A percentile compares a stretch with the other conserved stretches of the same genome.
Conservation (phyloP, 2,888 invertebrate species). For the Caenorhabditis macrosperma region DNA sequence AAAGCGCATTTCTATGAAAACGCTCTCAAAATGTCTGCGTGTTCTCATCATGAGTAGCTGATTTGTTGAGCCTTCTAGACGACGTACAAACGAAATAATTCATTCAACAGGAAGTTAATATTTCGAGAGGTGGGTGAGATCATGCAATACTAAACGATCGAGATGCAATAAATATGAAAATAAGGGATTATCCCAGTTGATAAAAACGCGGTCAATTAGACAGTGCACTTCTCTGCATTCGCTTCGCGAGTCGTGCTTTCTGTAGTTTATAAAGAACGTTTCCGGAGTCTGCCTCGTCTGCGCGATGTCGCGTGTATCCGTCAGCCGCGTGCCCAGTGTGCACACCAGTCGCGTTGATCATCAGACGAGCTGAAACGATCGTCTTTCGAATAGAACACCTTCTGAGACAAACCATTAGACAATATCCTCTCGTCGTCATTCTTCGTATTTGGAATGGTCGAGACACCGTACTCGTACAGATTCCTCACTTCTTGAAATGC, state of each 20-base stretch:
- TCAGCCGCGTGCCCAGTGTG: constrained; percentile 73
- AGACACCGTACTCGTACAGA: constrained; percentile 66
- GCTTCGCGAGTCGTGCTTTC: constrained; percentile 65
- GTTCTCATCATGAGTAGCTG: too few relatives aligned
- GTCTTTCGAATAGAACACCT: background rate
- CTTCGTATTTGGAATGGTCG: constrained; percentile 46
- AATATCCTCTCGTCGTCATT: constrained; percentile 67
- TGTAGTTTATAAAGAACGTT: constrained; percentile 78
- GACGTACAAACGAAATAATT: constrained; percentile 1
- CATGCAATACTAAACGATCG: constrained; percentile 27
- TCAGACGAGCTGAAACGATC: constrained; percentile 72
- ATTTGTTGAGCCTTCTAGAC: too few relatives aligned
- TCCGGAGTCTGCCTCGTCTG: constrained; percentile 59
- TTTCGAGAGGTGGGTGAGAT: constrained; percentile 14
- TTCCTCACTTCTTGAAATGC: constrained; percentile 77
- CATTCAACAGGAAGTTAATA: constrained; percentile 35
- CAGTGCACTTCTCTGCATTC: constrained; percentile 61
- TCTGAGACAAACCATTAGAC: constrained; percentile 54
- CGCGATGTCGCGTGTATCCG: constrained; percentile 73
- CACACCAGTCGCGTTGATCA: constrained; percentile 73
- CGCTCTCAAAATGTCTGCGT: too few relatives aligned
- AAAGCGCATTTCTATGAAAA: too few relatives aligned
- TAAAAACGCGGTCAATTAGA: constrained; percentile 20
- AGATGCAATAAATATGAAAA: constrained; percentile 20
- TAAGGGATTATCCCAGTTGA: background rate